These are phyloP conservation scores for Lumbricus terrestris DNA, from an alignment of 2,888 invertebrate species.

Conservation along the genomic window DNA sequence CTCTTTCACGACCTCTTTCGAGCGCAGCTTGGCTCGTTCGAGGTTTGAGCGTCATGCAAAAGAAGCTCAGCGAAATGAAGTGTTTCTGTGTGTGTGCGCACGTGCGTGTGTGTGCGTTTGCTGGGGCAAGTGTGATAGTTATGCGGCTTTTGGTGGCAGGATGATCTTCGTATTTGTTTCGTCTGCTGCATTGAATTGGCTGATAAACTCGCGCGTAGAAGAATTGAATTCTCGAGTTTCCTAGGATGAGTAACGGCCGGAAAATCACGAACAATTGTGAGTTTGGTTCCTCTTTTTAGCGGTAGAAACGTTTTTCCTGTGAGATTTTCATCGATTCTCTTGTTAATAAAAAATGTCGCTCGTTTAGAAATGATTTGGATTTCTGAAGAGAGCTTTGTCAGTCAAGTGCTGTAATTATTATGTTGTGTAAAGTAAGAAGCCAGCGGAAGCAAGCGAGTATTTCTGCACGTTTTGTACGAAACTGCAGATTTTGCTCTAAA, in stretches of 20 bases:
- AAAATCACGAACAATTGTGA: neutral
- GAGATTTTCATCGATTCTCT: neutral
- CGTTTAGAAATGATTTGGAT: neutral
- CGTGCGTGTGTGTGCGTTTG: neutral
- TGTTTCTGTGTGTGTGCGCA: too few species aligned
- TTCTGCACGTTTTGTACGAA: neutral
- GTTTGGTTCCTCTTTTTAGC: neutral
- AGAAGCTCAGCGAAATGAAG: neutral
- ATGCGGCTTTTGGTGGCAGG: neutral
- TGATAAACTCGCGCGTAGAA: neutral
- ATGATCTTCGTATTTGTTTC: neutral
- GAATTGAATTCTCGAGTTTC: neutral
- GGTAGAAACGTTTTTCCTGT: neutral
- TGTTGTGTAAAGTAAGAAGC: neutral
- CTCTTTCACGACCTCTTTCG: slow-evolving; percentile 39
- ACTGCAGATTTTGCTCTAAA: neutral
- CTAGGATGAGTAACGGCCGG: neutral
- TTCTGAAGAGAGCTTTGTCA: neutral
- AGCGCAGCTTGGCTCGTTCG: slow-evolving; percentile 37
- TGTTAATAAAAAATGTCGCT: neutral
- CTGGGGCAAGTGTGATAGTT: neutral
- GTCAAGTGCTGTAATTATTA: neutral
- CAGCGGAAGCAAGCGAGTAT: neutral
- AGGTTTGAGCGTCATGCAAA: slow-evolving; percentile 35
- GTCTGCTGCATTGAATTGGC: neutral